Evolutionary conservation across 2,797 vertebrate species (phyloP).

Genomic region (Podargus strigoides): DNA sequence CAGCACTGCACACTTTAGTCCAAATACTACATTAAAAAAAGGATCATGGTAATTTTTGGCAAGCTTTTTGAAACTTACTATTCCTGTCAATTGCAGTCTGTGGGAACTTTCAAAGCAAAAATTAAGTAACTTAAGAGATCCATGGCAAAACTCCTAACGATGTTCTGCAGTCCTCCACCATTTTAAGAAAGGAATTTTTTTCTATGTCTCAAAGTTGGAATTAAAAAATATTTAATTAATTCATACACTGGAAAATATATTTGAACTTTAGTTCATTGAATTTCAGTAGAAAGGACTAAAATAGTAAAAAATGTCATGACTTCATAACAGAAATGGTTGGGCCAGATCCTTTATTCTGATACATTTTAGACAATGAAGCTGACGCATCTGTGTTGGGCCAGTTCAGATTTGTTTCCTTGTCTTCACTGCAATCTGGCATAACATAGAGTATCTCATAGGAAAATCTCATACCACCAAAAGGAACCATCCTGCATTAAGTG

Average conservation of each 20-base stretch:
- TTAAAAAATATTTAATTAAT: not conserved
- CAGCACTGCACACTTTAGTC: not conserved
- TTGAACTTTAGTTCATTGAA: not conserved
- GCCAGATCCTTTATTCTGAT: not conserved
- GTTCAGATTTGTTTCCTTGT: not conserved
- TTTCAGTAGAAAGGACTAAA: not conserved
- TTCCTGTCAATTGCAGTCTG: not conserved
- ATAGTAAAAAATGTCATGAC: not conserved
- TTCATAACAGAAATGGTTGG: not conserved
- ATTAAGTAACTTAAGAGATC: not conserved
- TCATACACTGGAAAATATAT: not conserved
- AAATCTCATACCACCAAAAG: not conserved
- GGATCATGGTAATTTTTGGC: not conserved
- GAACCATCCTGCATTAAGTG: not conserved
- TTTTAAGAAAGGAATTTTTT: not conserved
- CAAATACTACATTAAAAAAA: slow-evolving; percentile 7
- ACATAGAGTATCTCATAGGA: not conserved
- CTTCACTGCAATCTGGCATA: not conserved
- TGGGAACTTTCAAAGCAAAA: not conserved
- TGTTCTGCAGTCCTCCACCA: not conserved
- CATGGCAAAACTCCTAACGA: not conserved
- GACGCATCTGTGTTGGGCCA: not conserved
- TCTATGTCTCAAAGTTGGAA: not conserved
- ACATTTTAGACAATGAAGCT: not conserved
- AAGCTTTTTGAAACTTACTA: slow-evolving; percentile 1